Base-by-base conservation (phyloP, 2,888 invertebrate genomes). In the Anarsia innoxiella region DNA sequence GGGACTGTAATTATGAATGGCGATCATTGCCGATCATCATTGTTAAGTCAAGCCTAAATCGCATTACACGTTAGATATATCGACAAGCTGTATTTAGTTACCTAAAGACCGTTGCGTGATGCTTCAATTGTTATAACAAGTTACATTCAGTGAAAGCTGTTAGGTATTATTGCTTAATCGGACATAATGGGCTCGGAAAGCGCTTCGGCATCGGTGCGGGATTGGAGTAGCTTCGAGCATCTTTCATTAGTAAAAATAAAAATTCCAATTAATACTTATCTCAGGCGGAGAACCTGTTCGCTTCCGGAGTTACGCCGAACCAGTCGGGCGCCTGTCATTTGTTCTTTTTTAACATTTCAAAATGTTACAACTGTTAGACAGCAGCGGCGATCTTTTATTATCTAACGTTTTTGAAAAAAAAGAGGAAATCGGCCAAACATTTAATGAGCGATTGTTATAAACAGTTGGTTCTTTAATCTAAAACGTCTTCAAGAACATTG, bases 241-340 rank as follows among this genome's bases (percentile, higher is more conserved):
- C 64, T 67, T 73, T 70, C 63, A 74, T 77, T 69, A 69, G 63
- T 70, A 52, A 71, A 75, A 74, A 77, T 74, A 70, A 60, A 73
- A 71, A 75, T 61, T 66, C 66, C 65, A 78, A 79, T 82, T 70
- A 78, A 74, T 71, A 67, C 65, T 69, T 67, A 70, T 69, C 66
- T 69, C 60, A 51, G 47, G 46, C 48, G 51, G n/a, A 49, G 65
- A 80, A 82, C 83, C 74, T 63, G 83, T 79, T 71, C 52, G 74
- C 83, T 83, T 83, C 83, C 83, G 79, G 75, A 71, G 67, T 83
- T 83, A 83, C 82, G 66, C 75, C 44, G 50, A 72, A 76, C 77
- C 69, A 58, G 74, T 75, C 54, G 42, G 48, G 50, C 56, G 59
- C 47, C 56, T 49, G 46, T 44, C 66, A 69, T 69, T 67, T 65